These are phyloP conservation scores for Eublepharis macularius DNA, from an alignment of 2,113 vertebrate species.

Conservation along the genomic window DNA sequence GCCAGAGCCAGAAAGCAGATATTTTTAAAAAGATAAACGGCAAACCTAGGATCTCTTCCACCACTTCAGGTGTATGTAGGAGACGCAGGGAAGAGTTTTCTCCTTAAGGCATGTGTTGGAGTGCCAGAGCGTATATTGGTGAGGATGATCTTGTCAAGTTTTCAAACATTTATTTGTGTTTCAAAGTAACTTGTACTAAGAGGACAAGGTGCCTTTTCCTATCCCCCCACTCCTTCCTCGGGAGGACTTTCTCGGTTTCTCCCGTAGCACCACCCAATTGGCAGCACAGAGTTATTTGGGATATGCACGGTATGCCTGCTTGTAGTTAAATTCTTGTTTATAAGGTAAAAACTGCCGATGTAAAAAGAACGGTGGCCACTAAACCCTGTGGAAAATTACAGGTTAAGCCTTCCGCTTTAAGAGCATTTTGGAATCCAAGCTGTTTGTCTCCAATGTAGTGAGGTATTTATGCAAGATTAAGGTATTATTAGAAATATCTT, in stretches of 20 bases:
- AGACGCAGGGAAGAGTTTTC: background rate
- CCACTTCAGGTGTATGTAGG: background rate
- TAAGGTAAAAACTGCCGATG: background rate
- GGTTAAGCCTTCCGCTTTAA: background rate
- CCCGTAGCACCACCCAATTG: background rate
- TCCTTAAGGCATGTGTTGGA: background rate
- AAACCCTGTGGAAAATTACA: background rate
- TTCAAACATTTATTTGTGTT: background rate
- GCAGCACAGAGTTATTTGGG: background rate
- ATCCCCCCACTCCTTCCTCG: background rate
- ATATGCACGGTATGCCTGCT: background rate
- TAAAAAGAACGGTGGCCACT: background rate
- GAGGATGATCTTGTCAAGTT: background rate
- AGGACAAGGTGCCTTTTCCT: background rate
- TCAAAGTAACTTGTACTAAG: background rate
- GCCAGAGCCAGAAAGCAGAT: background rate
- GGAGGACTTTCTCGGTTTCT: background rate
- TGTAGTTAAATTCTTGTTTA: background rate
- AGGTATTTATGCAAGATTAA: background rate
- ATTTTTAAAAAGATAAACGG: background rate
- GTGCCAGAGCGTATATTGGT: background rate
- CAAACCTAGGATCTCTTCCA: background rate
- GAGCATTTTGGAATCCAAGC: background rate
- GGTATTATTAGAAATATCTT: constrained; percentile 9
- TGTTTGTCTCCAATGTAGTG: background rate